These are phyloP conservation scores for Stictonetta naevosa DNA, from an alignment of 2,113 vertebrate genomes.

Conservation along the genomic window DNA sequence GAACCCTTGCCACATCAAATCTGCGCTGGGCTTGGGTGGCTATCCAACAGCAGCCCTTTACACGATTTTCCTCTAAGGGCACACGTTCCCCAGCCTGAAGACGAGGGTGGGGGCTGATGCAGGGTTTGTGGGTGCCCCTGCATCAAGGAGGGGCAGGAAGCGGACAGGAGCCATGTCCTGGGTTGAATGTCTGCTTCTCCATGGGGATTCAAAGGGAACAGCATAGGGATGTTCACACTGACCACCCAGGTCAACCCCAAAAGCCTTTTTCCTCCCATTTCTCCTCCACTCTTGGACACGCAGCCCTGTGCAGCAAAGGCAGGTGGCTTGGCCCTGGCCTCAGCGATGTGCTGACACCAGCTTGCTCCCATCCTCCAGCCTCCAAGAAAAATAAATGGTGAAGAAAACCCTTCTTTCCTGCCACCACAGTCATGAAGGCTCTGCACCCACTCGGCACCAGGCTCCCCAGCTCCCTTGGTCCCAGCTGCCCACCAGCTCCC, in stretches of 20 bases:
- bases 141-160: not conserved
- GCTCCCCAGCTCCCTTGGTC: not conserved
- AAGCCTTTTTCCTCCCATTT: not conserved
- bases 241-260: not conserved
- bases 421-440: not conserved
- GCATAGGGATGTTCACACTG: not conserved
- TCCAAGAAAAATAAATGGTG: not conserved
- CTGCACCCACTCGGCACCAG: accelerated
- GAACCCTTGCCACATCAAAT: not conserved
- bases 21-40: accelerated
- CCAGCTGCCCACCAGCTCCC: no score
- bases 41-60: not conserved
- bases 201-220: not conserved
- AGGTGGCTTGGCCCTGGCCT: not conserved
- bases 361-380: not conserved
- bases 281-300: accelerated
- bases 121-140: not conserved
- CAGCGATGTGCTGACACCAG: accelerated
- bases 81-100: not conserved
- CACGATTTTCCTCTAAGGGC: not conserved
- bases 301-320: not conserved
- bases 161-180: not conserved
- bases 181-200: not conserved
- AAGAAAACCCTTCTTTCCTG: not conserved
- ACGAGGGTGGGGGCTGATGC: not conserved